These are phyloP conservation scores for Telmatochromis bifrenatus DNA, from an alignment of 2,113 vertebrate genomes.

Conservation along the genomic window DNA sequence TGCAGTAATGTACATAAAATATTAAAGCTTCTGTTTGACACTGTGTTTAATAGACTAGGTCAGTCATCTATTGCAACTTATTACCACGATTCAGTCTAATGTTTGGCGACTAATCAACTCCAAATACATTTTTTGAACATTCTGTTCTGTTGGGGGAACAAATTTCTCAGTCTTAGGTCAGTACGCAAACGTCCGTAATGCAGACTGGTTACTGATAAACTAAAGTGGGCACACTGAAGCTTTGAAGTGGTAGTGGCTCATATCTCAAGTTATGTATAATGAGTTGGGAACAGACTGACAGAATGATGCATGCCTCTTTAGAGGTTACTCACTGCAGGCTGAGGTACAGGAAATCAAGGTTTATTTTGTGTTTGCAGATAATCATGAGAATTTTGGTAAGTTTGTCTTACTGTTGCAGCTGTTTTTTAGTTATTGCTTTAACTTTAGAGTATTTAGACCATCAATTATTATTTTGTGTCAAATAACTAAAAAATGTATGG, in stretches of 20 bases:
- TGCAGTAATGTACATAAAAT: not conserved
- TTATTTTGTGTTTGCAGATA: not conserved
- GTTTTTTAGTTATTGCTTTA: not conserved
- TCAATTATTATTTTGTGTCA: not conserved
- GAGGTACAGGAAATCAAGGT: not conserved
- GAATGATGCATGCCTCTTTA: conserved; percentile 18
- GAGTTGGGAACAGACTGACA: conserved; percentile 34
- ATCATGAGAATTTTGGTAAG: not conserved
- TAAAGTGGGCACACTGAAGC: conserved; percentile 54
- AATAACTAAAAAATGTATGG: not conserved
- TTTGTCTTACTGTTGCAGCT: not conserved
- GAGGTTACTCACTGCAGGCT: not conserved
- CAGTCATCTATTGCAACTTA: not conserved
- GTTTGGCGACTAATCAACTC: not conserved
- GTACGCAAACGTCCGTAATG: conserved; percentile 19
- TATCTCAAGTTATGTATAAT: conserved; percentile 43
- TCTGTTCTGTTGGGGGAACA: not conserved
- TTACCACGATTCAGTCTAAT: not conserved
- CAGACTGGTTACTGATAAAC: conserved; percentile 57
- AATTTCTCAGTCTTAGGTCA: conserved; percentile 12
- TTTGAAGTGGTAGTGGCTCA: conserved; percentile 25
- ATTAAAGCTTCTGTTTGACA: conserved; percentile 13
- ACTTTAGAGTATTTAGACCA: not conserved
- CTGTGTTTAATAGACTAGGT: not conserved
- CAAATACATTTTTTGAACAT: not conserved